A percentile compares a stretch with the other conserved stretches of the same genome.
phyloP scores from a whole-genome alignment of 2,113 vertebrate species.

The Cygnus buccinator region DNA sequence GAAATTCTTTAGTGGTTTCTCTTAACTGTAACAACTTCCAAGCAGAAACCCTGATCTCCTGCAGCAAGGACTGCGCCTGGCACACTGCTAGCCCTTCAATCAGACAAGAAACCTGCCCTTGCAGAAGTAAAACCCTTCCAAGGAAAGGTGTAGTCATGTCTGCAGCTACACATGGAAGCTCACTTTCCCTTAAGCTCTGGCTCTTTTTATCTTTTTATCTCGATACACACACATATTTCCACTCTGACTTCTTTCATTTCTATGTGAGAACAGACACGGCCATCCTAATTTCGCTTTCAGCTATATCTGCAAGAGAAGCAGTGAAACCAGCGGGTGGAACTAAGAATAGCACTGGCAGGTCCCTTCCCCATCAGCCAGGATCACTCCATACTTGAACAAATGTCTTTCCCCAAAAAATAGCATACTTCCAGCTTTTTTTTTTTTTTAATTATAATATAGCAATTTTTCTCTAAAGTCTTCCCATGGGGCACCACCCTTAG shows the following conservation, averaged over 20 bases:
- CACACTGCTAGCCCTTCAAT: background rate
- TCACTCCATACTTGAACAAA: background rate
- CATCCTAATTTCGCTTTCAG: background rate
- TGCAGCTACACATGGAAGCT: background rate
- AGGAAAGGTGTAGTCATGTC: background rate
- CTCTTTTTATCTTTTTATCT: background rate
- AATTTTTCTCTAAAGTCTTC: background rate
- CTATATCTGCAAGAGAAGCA: background rate
- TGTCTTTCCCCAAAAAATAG: background rate
- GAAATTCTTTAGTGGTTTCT: conserved; percentile 14
- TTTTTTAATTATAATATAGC: background rate
- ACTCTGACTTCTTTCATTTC: conserved; percentile 5
- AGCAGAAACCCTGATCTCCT: background rate
- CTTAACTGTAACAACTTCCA: background rate
- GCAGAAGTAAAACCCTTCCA: background rate
- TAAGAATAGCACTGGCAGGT: conserved; percentile 6
- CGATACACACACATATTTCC: background rate
- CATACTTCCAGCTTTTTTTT: background rate
- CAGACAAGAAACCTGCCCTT: background rate
- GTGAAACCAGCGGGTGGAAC: background rate
- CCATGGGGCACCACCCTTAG: background rate
- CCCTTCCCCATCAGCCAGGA: background rate
- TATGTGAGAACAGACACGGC: background rate
- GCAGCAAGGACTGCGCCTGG: background rate
- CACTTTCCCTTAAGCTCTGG: background rate